These are phyloP conservation scores for Dastarcus helophoroides DNA, from an alignment of 2,888 invertebrate genomes.

Conservation along the genomic window DNA sequence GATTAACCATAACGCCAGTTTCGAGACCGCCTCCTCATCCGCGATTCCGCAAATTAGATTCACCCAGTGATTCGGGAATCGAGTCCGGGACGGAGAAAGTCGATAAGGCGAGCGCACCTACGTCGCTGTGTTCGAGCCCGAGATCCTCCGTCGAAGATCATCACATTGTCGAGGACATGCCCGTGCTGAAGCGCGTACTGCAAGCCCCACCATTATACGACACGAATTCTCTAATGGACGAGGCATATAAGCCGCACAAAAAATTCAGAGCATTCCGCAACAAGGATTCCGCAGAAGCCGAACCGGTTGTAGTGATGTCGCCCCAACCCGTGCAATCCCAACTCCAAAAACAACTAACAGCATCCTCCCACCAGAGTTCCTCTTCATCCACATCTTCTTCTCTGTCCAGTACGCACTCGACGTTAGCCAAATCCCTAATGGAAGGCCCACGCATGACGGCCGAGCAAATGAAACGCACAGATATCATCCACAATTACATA, in stretches of 20 bases:
- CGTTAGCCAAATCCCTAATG: constrained; percentile 80
- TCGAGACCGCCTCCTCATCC: constrained; percentile 36
- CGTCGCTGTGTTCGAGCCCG: constrained; percentile 78
- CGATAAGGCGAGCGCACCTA: constrained; percentile 54
- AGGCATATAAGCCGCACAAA: constrained; percentile 91
- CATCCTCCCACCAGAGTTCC: constrained; percentile 34
- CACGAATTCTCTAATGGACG: constrained; percentile 84
- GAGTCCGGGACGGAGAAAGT: constrained; percentile 86
- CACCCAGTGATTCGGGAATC: constrained; percentile 87
- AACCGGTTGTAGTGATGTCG: constrained; percentile 44
- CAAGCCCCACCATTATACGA: constrained; percentile 88
- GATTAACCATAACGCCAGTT: constrained; percentile 62
- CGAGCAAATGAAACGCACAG: constrained; percentile 83
- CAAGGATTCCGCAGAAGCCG: constrained; percentile 71
- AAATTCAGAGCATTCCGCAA: constrained; percentile 77
- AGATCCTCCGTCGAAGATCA: constrained; percentile 75
- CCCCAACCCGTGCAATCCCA: constrained; percentile 29
- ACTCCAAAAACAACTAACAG: constrained; percentile 22
- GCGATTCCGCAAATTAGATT: constrained; percentile 75
- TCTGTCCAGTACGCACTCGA: constrained; percentile 78
- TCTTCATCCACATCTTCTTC: too few relatives aligned
- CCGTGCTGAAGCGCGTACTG: constrained; percentile 81
- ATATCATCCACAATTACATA: constrained; percentile 86
- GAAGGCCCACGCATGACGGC: constrained; percentile 90
- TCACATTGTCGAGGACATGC: constrained; percentile 76